Evolutionary conservation across 1,140 invertebrate species (phyloP), one percentile per base, ranked within the genome.

Genomic region (Neodiprion pinetum): DNA sequence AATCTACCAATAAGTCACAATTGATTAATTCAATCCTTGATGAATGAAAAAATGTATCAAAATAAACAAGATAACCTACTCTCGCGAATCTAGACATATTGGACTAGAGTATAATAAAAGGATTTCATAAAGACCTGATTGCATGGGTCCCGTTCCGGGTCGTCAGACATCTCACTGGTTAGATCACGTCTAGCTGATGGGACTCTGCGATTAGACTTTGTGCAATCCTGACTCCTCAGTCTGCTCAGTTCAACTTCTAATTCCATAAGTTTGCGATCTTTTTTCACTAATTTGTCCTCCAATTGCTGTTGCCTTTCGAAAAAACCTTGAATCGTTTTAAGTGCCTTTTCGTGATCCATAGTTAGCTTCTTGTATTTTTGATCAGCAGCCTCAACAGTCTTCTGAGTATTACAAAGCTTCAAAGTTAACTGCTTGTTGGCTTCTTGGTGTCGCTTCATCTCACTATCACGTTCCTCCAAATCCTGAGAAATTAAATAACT

Each of bases 251-350:
- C 84, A 0, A 74, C 72, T 40, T 83, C 79, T 10, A 87, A 21
- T 17, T 86, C 82, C 40, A 70, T 68, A 11, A 85, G 82, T 50
- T 75, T 81, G 49, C 78, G 75, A 65, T 90, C 87, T 67, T 88
- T 88, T 48, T 83, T 85, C 4, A 81, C 75, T 4, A 82, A 71
- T 61, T 82, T 83, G 10, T 76, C 75, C 40, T 84, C 83, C 14
- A 86, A 71, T 7, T 82, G 78, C 9, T 84, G 74, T 47, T 87
- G 82, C 0, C 84, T 80, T 23, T 82, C 78, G 76, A 89, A 81
- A n/a, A 89, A 84, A 7, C 85, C 84, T 76, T 88, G 86, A 65
- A 89, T 88, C 28, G 83, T 83, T 70, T 82, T 83, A 12, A 87
- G 78, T 0, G 87, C 87, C 47, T 85, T 87, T 49, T 84, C 78